Evolutionary conservation across 1,140 invertebrate species (phyloP).

Genomic region (Magallana gigas): DNA sequence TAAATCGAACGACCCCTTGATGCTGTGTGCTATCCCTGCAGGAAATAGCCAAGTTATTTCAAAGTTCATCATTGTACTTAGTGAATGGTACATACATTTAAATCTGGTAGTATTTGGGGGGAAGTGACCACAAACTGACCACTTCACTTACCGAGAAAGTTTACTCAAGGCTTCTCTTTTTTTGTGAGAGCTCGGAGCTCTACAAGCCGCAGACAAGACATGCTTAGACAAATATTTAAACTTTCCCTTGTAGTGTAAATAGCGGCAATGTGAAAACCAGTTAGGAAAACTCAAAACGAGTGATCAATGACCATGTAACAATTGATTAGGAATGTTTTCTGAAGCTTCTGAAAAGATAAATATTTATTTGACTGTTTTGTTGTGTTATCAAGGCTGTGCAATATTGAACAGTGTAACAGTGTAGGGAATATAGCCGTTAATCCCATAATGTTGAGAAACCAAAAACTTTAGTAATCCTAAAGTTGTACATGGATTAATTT

Average conservation of each 20-base stretch:
- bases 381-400: not conserved
- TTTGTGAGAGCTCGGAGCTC: no score
- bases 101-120: not conserved
- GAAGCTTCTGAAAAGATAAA: not conserved
- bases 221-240: not conserved
- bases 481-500: no score
- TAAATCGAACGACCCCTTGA: not conserved
- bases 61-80: not conserved
- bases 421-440: no score
- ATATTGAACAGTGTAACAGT: not conserved
- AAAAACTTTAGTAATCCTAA: no score
- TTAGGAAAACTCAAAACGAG: not conserved
- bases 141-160: not conserved
- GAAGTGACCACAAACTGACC: constrained; percentile 23
- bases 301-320: constrained; percentile 11
- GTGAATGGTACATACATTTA: not conserved
- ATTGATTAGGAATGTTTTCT: constrained; percentile 8
- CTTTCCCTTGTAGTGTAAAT: constrained; percentile 19
- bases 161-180: constrained; percentile 3
- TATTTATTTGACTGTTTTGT: constrained; percentile 2
- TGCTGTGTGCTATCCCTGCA: not conserved
- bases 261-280: not conserved
- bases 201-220: not conserved
- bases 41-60: not conserved
- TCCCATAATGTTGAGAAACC: no score